phyloP scores from a whole-genome alignment of 2,888 invertebrate genomes.

The Thereva unica region DNA sequence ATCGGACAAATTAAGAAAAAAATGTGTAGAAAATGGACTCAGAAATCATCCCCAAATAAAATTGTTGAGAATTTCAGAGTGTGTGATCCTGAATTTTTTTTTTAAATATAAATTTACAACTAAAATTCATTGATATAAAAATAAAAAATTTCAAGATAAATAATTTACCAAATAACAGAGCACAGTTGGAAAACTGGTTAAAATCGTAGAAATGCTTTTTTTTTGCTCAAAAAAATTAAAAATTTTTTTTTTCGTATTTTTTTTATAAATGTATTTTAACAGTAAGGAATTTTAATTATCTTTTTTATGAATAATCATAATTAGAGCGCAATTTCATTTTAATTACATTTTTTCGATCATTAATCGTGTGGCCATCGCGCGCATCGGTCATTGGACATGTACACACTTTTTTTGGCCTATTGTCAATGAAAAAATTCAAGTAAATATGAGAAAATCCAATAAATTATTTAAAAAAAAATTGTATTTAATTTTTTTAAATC shows the following conservation, averaged over 20 bases:
- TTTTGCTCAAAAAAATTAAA: conserved; percentile 28
- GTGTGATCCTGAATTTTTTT: too few species aligned
- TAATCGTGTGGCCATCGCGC: conserved; percentile 59
- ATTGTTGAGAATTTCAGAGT: too few species aligned
- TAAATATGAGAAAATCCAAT: conserved; percentile 54
- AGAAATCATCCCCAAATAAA: too few species aligned
- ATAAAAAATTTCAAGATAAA: conserved; percentile 19
- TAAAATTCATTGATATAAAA: too few species aligned
- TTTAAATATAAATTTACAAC: too few species aligned
- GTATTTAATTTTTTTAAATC: conserved; percentile 33
- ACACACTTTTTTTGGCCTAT: conserved; percentile 60
- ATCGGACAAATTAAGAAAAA: conserved; percentile 32
- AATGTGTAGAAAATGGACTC: neutral
- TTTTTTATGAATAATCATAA: conserved; percentile 39
- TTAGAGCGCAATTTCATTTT: conserved; percentile 42
- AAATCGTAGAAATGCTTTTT: conserved; percentile 22
- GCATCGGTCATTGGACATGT: conserved; percentile 60
- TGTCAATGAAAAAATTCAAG: conserved; percentile 59
- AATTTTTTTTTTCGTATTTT: conserved; percentile 28
- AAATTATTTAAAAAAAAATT: conserved; percentile 43
- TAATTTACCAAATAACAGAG: conserved; percentile 21
- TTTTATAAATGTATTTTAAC: conserved; percentile 12
- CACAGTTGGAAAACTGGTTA: conserved; percentile 22
- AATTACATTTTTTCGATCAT: conserved; percentile 48
- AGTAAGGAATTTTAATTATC: conserved; percentile 36